phyloP scores from a whole-genome alignment of 2,113 vertebrate genomes.

The Gnathonemus echidnorhynchus region DNA sequence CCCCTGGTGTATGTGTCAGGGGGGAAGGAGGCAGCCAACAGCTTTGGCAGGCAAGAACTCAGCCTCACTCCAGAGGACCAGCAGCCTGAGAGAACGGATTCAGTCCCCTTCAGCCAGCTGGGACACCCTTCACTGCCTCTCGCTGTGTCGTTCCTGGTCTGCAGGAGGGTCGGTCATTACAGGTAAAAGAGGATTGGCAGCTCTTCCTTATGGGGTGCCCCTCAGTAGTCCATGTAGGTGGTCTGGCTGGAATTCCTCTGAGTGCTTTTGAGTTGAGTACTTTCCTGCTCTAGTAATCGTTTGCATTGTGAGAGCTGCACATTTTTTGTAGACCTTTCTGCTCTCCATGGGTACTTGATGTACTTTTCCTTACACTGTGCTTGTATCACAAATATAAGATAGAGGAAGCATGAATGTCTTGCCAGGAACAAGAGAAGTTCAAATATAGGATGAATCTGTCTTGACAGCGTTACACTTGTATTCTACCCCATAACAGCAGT shows the following conservation, averaged over 20 bases:
- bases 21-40: neutral
- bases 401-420: neutral
- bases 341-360: neutral
- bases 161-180: neutral
- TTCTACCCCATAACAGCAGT: neutral
- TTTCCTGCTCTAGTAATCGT: neutral
- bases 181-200: neutral
- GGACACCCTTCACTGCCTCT: neutral
- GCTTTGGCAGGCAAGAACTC: neutral
- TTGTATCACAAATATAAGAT: neutral
- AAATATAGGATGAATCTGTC: neutral
- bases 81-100: neutral
- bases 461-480: neutral
- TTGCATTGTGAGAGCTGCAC: neutral
- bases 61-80: neutral
- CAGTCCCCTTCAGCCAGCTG: neutral
- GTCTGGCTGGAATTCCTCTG: neutral
- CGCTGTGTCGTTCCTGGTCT: neutral
- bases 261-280: neutral
- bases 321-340: neutral
- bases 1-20: neutral
- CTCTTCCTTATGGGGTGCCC: too few relatives aligned
- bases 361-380: neutral
- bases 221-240: neutral
- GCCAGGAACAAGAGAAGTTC: neutral